A percentile compares a stretch with the other conserved stretches of the same genome.
Evolutionary conservation across 2,113 vertebrate species (phyloP).

Genomic region (Heloderma charlesbogerti): DNA sequence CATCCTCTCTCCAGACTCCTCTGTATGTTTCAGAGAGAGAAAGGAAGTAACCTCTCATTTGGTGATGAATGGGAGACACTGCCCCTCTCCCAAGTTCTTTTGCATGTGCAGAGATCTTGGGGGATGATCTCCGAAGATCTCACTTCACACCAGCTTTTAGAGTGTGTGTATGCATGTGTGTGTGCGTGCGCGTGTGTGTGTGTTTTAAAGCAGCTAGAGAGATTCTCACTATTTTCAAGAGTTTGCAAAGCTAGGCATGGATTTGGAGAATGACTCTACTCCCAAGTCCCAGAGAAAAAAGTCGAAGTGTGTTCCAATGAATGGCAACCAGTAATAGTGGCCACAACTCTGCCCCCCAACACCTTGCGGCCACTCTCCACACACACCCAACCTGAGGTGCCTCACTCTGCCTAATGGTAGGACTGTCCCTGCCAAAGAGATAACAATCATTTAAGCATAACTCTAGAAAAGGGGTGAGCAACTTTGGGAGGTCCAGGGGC

Average conservation of each 20-base stretch:
- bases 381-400: too few relatives aligned
- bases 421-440: neutral
- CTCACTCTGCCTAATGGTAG: neutral
- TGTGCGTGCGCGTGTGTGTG: too few relatives aligned
- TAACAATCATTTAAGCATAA: constrained; percentile 7
- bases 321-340: neutral
- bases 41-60: constrained; percentile 53
- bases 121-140: neutral
- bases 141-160: neutral
- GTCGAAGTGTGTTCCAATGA: neutral
- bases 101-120: too few relatives aligned
- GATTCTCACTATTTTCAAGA: neutral
- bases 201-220: neutral
- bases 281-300: neutral
- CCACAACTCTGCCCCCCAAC: too few relatives aligned
- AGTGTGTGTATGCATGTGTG: too few relatives aligned
- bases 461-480: constrained; percentile 31
- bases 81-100: constrained; percentile 41
- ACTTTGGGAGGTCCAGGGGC: too few relatives aligned
- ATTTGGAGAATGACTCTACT: neutral
- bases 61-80: constrained; percentile 68
- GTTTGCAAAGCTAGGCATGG: neutral
- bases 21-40: neutral
- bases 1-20: neutral
- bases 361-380: too few relatives aligned